A percentile compares a stretch with the other conserved stretches of the same genome.
Evolutionary conservation across 1,140 invertebrate genomes (phyloP).

Genomic region (Drosophila chauvacae): DNA sequence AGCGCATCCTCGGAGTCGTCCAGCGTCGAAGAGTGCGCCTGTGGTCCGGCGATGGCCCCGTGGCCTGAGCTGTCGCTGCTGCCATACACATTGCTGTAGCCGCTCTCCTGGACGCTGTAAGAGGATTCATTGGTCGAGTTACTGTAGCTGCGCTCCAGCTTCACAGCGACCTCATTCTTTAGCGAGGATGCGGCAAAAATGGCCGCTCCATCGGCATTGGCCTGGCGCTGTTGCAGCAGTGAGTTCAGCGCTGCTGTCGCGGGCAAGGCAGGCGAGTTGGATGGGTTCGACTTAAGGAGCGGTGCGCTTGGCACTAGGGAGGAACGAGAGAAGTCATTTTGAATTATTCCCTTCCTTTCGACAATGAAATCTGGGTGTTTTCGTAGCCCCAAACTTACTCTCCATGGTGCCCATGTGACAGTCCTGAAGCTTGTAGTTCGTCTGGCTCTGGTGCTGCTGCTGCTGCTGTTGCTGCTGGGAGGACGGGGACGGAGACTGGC

Average conservation of each 20-base stretch:
- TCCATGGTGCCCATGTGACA: constrained; percentile 77
- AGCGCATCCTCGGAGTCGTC: constrained; percentile 75
- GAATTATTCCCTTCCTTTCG: not conserved
- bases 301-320: constrained; percentile 39
- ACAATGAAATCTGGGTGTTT: not conserved
- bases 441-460: constrained; percentile 45
- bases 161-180: constrained; percentile 63
- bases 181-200: constrained; percentile 47
- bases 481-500: constrained; percentile 38
- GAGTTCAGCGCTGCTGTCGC: constrained; percentile 68
- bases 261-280: constrained; percentile 34
- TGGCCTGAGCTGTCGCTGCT: constrained; percentile 61
- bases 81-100: constrained; percentile 62
- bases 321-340: not conserved
- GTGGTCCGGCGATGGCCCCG: constrained; percentile 59
- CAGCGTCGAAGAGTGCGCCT: constrained; percentile 71
- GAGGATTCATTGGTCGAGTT: constrained; percentile 72
- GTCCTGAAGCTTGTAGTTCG: constrained; percentile 76
- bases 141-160: constrained; percentile 73
- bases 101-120: constrained; percentile 60
- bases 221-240: constrained; percentile 69
- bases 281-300: constrained; percentile 40
- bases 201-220: constrained; percentile 63
- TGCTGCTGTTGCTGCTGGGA: constrained; percentile 47
- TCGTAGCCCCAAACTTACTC: constrained; percentile 47